phyloP scores from a whole-genome alignment of 2,113 vertebrate genomes.

The Saccopteryx bilineata region DNA sequence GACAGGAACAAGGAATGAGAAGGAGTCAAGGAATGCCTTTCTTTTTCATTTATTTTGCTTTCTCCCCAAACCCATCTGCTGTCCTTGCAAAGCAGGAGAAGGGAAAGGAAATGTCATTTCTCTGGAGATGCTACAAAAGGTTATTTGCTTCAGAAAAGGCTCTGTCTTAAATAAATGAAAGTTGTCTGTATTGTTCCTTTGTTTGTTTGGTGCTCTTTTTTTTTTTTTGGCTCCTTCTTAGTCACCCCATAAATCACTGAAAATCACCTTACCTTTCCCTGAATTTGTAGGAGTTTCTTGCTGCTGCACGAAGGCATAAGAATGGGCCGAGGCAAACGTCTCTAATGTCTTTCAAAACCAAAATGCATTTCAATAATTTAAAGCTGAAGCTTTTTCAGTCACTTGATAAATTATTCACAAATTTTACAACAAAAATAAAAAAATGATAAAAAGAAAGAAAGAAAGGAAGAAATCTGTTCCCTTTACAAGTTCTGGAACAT shows the following conservation, averaged over 20 bases:
- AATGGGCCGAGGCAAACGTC: constrained; percentile 83
- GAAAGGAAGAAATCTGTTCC: constrained; percentile 65
- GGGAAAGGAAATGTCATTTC: constrained; percentile 80
- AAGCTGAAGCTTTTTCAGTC: constrained; percentile 80
- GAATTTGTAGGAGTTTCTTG: constrained; percentile 57
- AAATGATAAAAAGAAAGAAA: neutral
- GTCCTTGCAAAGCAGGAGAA: neutral
- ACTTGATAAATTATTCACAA: constrained; percentile 87
- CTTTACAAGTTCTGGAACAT: constrained; percentile 84
- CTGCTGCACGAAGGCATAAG: constrained; percentile 48
- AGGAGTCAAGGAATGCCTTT: neutral
- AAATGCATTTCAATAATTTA: constrained; percentile 87
- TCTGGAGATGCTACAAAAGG: constrained; percentile 77
- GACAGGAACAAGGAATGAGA: neutral
- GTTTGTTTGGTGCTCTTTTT: constrained; percentile 47
- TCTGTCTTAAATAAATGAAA: constrained; percentile 82
- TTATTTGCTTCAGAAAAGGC: constrained; percentile 69
- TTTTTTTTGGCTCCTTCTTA: constrained; percentile 62
- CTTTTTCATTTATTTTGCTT: neutral
- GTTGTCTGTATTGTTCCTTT: constrained; percentile 71
- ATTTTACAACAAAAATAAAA: constrained; percentile 67
- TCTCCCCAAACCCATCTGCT: neutral
- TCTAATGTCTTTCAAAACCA: constrained; percentile 82
- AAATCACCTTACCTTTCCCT: constrained; percentile 54
- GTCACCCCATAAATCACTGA: constrained; percentile 74